Percentiles rank a stretch among this genome's conserved stretches.
Conservation (phyloP, 23 tunicate genomes). For the Pegea sp. region DNA sequence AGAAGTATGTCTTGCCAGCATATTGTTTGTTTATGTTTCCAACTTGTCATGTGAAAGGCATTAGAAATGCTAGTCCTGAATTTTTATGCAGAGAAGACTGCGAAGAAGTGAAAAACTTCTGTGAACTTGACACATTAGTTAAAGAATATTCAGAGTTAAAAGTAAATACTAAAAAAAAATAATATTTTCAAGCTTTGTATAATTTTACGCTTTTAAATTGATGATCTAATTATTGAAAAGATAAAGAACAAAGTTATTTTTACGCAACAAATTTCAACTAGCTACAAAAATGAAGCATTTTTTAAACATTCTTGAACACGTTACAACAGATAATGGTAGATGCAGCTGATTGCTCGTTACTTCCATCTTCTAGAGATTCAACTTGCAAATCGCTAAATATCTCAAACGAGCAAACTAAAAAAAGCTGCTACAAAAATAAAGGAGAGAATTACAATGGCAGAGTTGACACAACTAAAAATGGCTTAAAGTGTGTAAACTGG, state of each 20-base stretch:
- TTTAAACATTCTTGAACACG: no score
- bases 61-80: neutral
- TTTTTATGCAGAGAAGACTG: conserved; percentile 1
- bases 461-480: neutral
- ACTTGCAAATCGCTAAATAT: neutral
- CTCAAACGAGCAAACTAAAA: neutral
- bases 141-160: neutral
- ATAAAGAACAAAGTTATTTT: no score
- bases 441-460: neutral
- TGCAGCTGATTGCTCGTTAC: neutral
- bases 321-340: neutral
- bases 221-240: no score
- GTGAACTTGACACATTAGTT: neutral
- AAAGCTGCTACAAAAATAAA: neutral
- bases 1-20: neutral
- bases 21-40: conserved; percentile 1
- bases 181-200: no score
- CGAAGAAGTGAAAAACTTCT: neutral
- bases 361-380: neutral
- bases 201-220: no score
- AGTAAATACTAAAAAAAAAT: no score
- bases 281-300: no score
- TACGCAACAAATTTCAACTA: no score
- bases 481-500: neutral
- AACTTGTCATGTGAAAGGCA: neutral